phyloP scores from a whole-genome alignment of 2,113 vertebrate species.

The Malurus melanocephalus region DNA sequence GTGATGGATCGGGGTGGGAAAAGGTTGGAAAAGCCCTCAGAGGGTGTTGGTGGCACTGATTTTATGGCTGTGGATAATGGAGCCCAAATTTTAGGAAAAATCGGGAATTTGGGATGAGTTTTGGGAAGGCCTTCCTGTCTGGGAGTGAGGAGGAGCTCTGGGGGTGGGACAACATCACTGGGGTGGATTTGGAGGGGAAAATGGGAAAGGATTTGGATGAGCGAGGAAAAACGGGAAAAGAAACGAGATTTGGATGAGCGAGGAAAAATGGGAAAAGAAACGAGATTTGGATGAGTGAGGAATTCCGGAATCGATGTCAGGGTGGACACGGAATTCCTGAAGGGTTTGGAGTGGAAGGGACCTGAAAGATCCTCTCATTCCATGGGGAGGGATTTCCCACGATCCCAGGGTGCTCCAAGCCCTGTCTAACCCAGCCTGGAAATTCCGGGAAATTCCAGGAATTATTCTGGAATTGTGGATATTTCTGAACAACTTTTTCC shows the following conservation, averaged over 20 bases:
- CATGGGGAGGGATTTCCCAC: neutral
- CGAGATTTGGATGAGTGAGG: neutral
- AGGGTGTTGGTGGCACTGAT: neutral
- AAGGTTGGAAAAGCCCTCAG: neutral
- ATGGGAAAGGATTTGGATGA: neutral
- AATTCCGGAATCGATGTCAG: neutral
- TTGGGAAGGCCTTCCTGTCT: neutral
- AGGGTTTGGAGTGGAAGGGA: neutral
- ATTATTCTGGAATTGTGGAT: too few species aligned
- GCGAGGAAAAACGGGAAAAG: neutral
- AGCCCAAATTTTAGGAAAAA: rapidly evolving
- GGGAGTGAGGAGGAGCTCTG: neutral
- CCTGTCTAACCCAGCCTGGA: too few species aligned
- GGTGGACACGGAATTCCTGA: neutral
- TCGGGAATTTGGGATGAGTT: neutral
- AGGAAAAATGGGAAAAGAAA: neutral
- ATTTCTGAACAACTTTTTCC: too few species aligned
- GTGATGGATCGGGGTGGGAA: neutral
- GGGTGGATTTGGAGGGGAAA: neutral
- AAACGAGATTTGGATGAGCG: too few species aligned
- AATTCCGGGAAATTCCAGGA: too few species aligned
- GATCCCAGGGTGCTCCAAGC: too few species aligned
- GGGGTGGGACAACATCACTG: neutral
- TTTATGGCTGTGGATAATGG: neutral
- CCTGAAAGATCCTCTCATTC: neutral